phyloP scores from a whole-genome alignment of 2,888 invertebrate species.

The Lasius platythorax region DNA sequence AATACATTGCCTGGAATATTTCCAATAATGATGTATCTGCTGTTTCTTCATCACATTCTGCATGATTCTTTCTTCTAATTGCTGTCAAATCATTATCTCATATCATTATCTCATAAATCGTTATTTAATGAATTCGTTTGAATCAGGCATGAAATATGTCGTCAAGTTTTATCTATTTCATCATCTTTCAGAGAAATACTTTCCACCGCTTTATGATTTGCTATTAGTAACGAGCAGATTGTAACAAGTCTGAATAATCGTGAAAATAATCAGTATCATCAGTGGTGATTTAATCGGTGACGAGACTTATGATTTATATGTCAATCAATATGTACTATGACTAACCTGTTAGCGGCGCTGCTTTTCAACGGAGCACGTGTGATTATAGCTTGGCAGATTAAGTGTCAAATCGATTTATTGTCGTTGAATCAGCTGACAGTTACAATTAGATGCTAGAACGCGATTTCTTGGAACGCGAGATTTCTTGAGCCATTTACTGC shows the following conservation, averaged over 20 bases:
- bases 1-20: neutral
- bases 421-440: constrained; percentile 54
- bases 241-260: constrained; percentile 2
- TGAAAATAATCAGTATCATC: constrained; percentile 29
- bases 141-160: neutral
- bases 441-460: constrained; percentile 54
- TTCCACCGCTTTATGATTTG: constrained; percentile 4
- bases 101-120: constrained; percentile 8
- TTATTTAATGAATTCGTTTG: neutral
- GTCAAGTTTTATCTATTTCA: neutral
- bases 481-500: neutral
- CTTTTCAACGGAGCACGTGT: constrained; percentile 51
- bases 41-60: neutral
- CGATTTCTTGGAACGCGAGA: constrained; percentile 63
- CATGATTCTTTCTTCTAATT: neutral
- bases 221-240: constrained; percentile 3
- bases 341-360: constrained; percentile 37
- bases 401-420: constrained; percentile 67
- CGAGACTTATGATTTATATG: neutral
- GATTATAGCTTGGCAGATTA: constrained; percentile 60
- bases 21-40: neutral
- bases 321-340: constrained; percentile 43
- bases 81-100: no score
- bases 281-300: constrained; percentile 40
- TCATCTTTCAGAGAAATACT: neutral